Evolutionary conservation across 2,888 invertebrate species (phyloP), one percentile per base, ranked within the genome.

Genomic region (Julus scanicus): DNA sequence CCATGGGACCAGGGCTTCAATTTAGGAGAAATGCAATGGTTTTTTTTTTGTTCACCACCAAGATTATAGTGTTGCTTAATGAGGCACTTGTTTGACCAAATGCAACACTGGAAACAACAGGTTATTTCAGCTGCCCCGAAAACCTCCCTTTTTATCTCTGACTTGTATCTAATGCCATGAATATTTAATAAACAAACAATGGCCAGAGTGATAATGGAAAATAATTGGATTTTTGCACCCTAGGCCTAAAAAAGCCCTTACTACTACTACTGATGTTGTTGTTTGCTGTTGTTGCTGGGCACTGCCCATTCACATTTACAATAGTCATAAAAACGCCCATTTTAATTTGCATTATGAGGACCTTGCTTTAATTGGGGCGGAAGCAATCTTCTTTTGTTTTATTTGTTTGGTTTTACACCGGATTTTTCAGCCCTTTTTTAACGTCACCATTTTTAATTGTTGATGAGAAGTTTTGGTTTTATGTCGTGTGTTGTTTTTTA

Each of bases 171-270:
- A 71, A 71, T 71, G 63, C 63, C 63, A 71, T 71, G 63, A 71
- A 71, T 71, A 71, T 71, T 71, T 71, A 71, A 71, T 71, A 71
- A 71, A 71, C 63, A 71, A 71, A 71, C 63, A 71, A 71, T 71
- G 63, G 63, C 63, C 20, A 13, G 20, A 29, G 63, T 71, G 63
- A 71, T 71, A 71, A 71, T 71, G 63, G 63, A 71, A 71, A 71
- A 71, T 71, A 71, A 71, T 71, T 71, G 63, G 63, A 71, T 71
- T 71, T 71, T 71, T 71, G 63, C 63, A 71, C 63, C 63, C 20
- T 1, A 71, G 63, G 63, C 63, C 63, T 17, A 29, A 71, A 71
- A 63, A 63, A n/a, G 15, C 53, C 29, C 29, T 29, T 29, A 29
- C 29, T 29, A 29, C 29, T 29, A 29, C 29, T 29, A 1, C 29